Evolutionary conservation across 1,140 invertebrate genomes (phyloP), one percentile per base, ranked within the genome.

Genomic region (Diprion similis): DNA sequence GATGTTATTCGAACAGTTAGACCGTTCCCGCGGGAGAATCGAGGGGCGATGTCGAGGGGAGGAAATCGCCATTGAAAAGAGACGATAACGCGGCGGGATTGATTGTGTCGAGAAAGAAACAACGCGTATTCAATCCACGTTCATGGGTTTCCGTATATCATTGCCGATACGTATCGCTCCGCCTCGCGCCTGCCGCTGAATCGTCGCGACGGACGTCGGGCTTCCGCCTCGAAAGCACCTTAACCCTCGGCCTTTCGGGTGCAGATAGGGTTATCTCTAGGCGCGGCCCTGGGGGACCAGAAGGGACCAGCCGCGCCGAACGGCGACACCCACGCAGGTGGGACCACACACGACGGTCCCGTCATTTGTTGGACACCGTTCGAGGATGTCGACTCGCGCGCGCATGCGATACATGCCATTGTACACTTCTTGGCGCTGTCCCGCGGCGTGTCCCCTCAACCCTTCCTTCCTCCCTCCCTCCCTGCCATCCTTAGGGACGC

Each of bases 341-440:
- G 81, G 86, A 86, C 86, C 86, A 86, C 86, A 87, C 86, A 86
- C 83, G 83, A 84, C 75, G 84, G 80, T 70, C 84, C 81, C 84
- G 84, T 88, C 86, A 88, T 86, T 88, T 88, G 86, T 87, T 82
- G 85, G 82, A 85, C 84, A 84, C 78, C 79, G 80, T 80, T 78
- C 77, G 83, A 80, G 78, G 84, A 84, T 81, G 81, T 83, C 82
- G 80, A 85, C 80, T 81, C 81, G 81, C 78, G 82, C 72, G 79
- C 76, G 80, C 78, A 79, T 65, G 75, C 72, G 77, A 76, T 81
- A 84, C 81, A 84, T 78, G 80, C 78, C 80, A 82, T 84, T 84
- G 78, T 84, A 82, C 82, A 80, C 80, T 80, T 82, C 82, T 83
- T 78, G 76, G 78, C 77, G 76, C 81, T 84, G 81, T 85, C 84